Evolutionary conservation across 2,797 vertebrate species (phyloP).

Genomic region (Vipera ursinii): DNA sequence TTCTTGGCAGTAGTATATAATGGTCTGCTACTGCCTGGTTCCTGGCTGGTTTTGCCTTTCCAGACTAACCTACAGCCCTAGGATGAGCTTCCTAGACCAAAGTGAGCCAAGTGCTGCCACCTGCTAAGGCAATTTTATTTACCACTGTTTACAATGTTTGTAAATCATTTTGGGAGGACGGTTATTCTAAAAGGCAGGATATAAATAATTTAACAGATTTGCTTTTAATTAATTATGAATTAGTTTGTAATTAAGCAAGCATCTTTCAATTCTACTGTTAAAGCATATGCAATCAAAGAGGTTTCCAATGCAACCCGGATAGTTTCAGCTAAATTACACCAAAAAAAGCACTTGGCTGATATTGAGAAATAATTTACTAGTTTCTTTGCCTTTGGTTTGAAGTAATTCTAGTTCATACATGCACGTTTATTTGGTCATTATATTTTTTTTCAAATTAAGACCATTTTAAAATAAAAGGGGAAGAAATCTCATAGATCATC

Average conservation of each 20-base stretch:
- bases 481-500: neutral
- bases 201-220: neutral
- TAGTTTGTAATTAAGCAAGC: neutral
- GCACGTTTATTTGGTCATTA: constrained; percentile 30
- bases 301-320: constrained; percentile 40
- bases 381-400: constrained; percentile 32
- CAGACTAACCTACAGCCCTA: neutral
- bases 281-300: constrained; percentile 37
- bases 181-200: neutral
- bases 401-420: constrained; percentile 36
- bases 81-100: neutral
- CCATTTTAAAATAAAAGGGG: neutral
- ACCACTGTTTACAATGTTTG: neutral
- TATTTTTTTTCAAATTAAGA: constrained; percentile 10
- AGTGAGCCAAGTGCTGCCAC: neutral
- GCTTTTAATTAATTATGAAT: neutral
- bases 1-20: neutral
- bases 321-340: constrained; percentile 47
- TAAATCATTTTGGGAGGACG: neutral
- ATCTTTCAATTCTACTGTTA: constrained; percentile 25
- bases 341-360: constrained; percentile 44
- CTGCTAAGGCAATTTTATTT: neutral
- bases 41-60: neutral
- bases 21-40: neutral
- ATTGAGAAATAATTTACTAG: constrained; percentile 50